Base-by-base conservation (phyloP, 1,140 invertebrate genomes). In the Drosophila nebulosa region DNA sequence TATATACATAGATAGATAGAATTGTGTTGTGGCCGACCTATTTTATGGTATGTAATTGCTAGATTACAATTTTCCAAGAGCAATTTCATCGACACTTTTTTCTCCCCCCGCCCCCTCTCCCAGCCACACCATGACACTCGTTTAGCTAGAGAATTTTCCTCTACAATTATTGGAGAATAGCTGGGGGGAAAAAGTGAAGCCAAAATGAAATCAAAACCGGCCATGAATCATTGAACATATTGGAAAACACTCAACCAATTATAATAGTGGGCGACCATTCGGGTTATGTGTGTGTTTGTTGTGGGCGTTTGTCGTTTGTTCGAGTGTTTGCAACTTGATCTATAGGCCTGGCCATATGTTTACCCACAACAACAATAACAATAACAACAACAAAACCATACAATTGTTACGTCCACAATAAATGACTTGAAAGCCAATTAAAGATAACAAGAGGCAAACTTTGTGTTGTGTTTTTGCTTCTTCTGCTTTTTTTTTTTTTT, bases 371-470 rank as follows among this genome's bases (percentile, higher is more conserved):
- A 72, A 63, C 50, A 60, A 32, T 12, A 22, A 50, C 22, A 35
- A 59, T 10, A 50, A 52, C 39, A 70, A 30, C 30, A 42, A 72
- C 61, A 27, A 64, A 77, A n/a, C n/a, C 65, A 64, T 58, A 50
- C 67, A 74, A 59, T 67, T 62, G 64, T 83, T 69, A 53, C 62
- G 63, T 71, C 68, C 27, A 75, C 79, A 84, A 79, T 72, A 68
- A 84, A 76, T 77, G 80, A 84, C 68, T 79, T 58, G 62, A 86
- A 67, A 89, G 79, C 84, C 83, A 88, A 88, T 88, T 88, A 88
- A 88, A 88, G 78, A 88, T 83, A 88, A 88, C 75, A 88, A 83
- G 78, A 63, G 65, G 24, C 68, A 64, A 77, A 56, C 42, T 32
- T 24, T 46, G 39, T 46, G 39, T 10, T 36, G n/a, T 12, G 12